Evolutionary conservation across 2,888 invertebrate species (phyloP), one percentile per base, ranked within the genome.

Genomic region (Chaetoderma sp.): DNA sequence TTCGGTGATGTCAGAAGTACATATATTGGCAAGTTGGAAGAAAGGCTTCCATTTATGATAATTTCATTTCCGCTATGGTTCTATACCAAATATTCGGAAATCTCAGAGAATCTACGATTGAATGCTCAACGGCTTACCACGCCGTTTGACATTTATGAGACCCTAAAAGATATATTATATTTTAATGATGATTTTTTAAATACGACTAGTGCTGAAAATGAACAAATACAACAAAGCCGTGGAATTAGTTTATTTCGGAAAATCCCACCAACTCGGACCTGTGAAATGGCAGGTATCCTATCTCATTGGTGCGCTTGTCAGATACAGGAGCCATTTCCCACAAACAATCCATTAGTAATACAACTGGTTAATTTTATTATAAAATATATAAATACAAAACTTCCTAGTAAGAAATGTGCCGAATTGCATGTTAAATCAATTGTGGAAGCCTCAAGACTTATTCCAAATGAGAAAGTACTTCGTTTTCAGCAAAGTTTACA

Each of bases 281-380:
- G 96, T 83, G 88, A 90, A 59, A 87, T 88, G 64, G 95, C 95
- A 0, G 91, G 89, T 0, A 93, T 96, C 64, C 90, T 91, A 0
- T 90, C 91, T 23, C 93, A 95, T 83, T 96, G 93, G 93, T 96
- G 96, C 84, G 93, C 94, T 25, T 96, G 96, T 74, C 92, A 94
- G 79, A 90, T 90, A 64, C 91, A 90, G 59, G 87, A 87, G 56
- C 89, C 90, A 71, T 80, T 93, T 21, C 81, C 89, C 0, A 86
- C 87, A 0, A 88, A 89, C 32, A 89, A 91, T 71, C 75, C 84
- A 0, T 82, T 86, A 8, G 91, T 92, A 0, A 82, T 87, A 5
- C 87, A 90, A 44, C 91, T 91, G 30, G 77, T 92, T 0, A 80
- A 87, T 0, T 90, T 89, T 71, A 86, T 93, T 28, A 89, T 94